Percentiles rank a stretch among this genome's conserved stretches.
phyloP scores from a whole-genome alignment of 2,113 vertebrate genomes.

The Camelus dromedarius region DNA sequence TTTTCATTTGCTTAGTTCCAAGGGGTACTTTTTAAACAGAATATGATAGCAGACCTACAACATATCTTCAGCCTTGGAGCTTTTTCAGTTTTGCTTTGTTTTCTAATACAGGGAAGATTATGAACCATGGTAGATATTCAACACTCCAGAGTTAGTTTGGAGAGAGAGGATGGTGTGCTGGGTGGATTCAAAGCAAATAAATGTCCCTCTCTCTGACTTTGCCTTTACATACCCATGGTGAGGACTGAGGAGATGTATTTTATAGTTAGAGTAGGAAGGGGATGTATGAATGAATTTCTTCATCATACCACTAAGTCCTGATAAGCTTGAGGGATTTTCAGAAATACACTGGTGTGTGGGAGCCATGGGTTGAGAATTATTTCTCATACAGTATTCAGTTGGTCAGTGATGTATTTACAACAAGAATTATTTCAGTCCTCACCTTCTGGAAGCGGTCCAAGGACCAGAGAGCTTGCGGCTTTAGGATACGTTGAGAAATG shows the following conservation, averaged over 20 bases:
- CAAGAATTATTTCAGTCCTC: neutral
- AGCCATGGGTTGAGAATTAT: neutral
- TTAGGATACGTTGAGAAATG: neutral
- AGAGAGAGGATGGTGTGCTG: neutral
- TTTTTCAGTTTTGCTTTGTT: constrained; percentile 11
- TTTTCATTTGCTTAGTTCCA: neutral
- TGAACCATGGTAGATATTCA: neutral
- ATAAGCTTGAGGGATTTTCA: constrained; percentile 38
- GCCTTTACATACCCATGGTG: neutral
- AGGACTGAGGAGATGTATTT: neutral
- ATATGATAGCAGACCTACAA: neutral
- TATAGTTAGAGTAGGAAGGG: neutral
- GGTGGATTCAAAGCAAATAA: constrained; percentile 28
- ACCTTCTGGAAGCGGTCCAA: neutral
- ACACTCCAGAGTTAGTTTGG: neutral
- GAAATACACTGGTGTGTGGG: neutral
- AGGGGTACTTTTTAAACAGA: neutral
- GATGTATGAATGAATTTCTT: neutral
- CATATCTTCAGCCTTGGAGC: neutral
- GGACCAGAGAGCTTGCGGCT: neutral
- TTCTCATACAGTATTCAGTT: neutral
- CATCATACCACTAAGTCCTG: neutral
- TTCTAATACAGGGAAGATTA: neutral
- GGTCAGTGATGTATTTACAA: constrained; percentile 1
- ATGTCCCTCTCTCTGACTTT: neutral